Evolutionary conservation across 2,888 invertebrate genomes (phyloP).

Genomic region (Melanchra persicariae): DNA sequence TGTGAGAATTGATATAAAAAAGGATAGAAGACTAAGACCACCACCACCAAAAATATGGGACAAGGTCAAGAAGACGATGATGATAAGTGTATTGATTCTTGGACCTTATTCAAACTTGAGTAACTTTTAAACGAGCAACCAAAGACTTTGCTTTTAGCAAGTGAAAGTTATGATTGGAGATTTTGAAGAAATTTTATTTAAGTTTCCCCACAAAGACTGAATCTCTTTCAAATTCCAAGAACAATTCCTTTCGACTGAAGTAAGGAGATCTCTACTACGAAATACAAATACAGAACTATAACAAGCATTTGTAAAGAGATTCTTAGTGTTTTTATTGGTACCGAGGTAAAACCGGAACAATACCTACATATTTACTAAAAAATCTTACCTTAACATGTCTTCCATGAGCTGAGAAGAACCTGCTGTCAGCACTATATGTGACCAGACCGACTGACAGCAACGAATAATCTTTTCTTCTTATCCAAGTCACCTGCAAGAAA

Average conservation of each 20-base stretch:
- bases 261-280: not conserved
- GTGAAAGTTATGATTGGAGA: too few species aligned
- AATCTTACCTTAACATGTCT: conserved; percentile 89
- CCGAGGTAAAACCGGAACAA: too few species aligned
- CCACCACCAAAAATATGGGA: too few species aligned
- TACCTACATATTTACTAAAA: too few species aligned
- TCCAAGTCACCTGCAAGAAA: conserved; percentile 92
- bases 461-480: conserved; percentile 92
- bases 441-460: conserved; percentile 92
- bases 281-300: not conserved
- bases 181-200: too few species aligned
- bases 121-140: too few species aligned
- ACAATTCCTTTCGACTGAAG: not conserved
- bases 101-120: too few species aligned
- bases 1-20: too few species aligned
- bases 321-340: not conserved
- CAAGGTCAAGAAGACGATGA: too few species aligned
- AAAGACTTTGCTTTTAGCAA: too few species aligned
- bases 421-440: conserved; percentile 92
- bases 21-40: too few species aligned
- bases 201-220: not conserved
- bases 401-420: conserved; percentile 92
- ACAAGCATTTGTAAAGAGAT: not conserved
- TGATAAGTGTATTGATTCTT: too few species aligned
- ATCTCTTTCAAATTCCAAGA: not conserved